phyloP scores from a whole-genome alignment of 2,113 vertebrate species.

The Nerophis lumbriciformis region DNA sequence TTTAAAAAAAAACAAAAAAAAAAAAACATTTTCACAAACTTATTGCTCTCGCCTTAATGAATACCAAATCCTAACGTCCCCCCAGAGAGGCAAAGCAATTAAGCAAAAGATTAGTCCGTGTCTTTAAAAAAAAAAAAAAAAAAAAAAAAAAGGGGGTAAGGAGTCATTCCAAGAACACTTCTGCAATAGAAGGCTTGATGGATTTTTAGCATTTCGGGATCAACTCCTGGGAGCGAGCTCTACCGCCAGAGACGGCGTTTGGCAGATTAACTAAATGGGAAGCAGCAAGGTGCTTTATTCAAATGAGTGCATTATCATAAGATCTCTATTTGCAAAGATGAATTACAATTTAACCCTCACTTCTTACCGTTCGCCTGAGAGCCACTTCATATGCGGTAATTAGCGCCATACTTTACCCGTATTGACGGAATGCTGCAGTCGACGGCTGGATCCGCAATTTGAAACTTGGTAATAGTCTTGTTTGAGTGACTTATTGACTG shows the following conservation, averaged over 20 bases:
- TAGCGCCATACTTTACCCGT: slow-evolving; percentile 3
- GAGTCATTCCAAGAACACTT: slow-evolving; percentile 56
- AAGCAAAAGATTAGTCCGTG: slow-evolving; percentile 55
- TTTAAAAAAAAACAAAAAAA: slow-evolving; percentile 8
- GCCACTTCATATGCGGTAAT: slow-evolving; percentile 25
- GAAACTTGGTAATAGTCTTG: too few species aligned
- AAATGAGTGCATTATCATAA: slow-evolving; percentile 33
- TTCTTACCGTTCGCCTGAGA: slow-evolving; percentile 9
- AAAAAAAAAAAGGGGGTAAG: slow-evolving; percentile 29
- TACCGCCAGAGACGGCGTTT: slow-evolving; percentile 44
- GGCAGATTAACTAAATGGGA: slow-evolving; percentile 39
- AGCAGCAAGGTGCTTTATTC: slow-evolving; percentile 33
- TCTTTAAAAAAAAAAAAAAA: slow-evolving; percentile 32
- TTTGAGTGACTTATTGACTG: slow-evolving; percentile 8
- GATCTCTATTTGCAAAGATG: slow-evolving; percentile 24
- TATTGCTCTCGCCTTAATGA: slow-evolving; percentile 37
- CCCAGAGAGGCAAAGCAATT: slow-evolving; percentile 46
- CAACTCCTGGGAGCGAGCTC: slow-evolving; percentile 37
- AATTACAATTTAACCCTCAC: slow-evolving; percentile 28
- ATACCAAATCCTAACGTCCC: slow-evolving; percentile 47
- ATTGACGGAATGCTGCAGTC: neutral
- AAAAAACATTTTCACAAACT: slow-evolving; percentile 38
- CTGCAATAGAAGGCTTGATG: slow-evolving; percentile 41
- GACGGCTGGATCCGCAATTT: too few species aligned
- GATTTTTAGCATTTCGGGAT: slow-evolving; percentile 47